These are phyloP conservation scores for Pheosia tremula DNA, from an alignment of 2,888 invertebrate species.

Conservation along the genomic window DNA sequence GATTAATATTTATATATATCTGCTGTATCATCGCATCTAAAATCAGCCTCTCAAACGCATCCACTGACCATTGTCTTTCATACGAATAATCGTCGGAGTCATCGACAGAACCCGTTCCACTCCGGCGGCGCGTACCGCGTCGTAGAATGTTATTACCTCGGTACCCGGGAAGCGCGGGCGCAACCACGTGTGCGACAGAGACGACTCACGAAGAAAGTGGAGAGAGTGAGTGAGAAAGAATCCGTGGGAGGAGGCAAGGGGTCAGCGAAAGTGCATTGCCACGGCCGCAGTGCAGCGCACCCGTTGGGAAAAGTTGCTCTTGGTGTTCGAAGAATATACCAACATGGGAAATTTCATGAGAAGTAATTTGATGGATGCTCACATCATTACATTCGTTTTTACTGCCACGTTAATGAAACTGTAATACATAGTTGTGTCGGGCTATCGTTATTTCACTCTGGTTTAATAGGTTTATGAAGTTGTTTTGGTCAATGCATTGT, in stretches of 20 bases:
- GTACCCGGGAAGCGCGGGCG: slow-evolving; percentile 79
- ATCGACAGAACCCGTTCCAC: slow-evolving; percentile 83
- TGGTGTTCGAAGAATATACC: slow-evolving; percentile 63
- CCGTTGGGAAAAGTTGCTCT: slow-evolving; percentile 79
- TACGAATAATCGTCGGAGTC: slow-evolving; percentile 78
- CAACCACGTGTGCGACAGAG: slow-evolving; percentile 67
- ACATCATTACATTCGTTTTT: slow-evolving; percentile 30
- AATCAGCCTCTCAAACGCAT: slow-evolving; percentile 56
- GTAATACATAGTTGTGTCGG: neutral
- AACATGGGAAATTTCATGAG: slow-evolving; percentile 64
- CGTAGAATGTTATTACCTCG: slow-evolving; percentile 82
- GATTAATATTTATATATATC: slow-evolving; percentile 28
- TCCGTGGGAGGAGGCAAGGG: slow-evolving; percentile 78
- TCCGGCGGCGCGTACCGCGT: slow-evolving; percentile 78
- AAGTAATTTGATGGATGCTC: slow-evolving; percentile 39
- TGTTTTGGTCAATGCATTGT: too few relatives aligned
- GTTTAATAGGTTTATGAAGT: too few relatives aligned
- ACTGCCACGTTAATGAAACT: neutral
- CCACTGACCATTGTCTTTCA: slow-evolving; percentile 74
- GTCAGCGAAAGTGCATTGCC: slow-evolving; percentile 85
- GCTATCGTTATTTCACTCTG: too few relatives aligned
- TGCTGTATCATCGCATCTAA: slow-evolving; percentile 35
- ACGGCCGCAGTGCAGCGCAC: slow-evolving; percentile 74
- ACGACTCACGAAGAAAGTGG: slow-evolving; percentile 61
- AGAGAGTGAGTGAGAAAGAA: slow-evolving; percentile 66